Conservation (phyloP, 2,113 vertebrate genomes). For the Spheniscus mendiculus region DNA sequence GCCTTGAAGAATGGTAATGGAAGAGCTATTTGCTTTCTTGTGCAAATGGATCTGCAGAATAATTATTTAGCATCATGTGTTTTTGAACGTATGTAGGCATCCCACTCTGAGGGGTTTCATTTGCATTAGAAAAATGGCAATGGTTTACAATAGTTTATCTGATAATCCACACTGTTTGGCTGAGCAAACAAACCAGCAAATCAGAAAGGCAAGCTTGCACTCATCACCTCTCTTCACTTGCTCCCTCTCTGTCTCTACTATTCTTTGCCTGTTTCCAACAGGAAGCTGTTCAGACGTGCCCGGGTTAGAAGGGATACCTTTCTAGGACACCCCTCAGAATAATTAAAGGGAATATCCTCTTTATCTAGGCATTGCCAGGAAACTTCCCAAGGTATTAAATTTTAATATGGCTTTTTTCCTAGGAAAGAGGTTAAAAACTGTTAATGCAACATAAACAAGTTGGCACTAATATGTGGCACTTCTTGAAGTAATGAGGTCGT, state of each 20-base stretch:
- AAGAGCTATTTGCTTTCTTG: constrained; percentile 22
- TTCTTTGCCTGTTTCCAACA: neutral
- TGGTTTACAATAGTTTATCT: constrained; percentile 22
- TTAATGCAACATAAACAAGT: neutral
- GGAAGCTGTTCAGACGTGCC: neutral
- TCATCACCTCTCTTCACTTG: accelerated
- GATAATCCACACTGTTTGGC: constrained; percentile 10
- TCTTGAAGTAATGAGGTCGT: neutral
- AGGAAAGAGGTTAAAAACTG: neutral
- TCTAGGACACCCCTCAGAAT: neutral
- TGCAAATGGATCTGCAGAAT: constrained; percentile 4
- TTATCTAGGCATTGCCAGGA: neutral
- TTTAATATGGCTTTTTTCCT: neutral
- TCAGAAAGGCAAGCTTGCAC: neutral
- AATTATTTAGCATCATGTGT: neutral
- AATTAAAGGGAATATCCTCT: neutral
- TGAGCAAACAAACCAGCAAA: constrained; percentile 10
- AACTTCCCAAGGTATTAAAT: neutral
- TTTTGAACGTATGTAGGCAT: neutral
- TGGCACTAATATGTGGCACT: neutral
- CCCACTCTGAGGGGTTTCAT: neutral
- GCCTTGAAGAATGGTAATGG: neutral
- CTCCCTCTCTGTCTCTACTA: neutral
- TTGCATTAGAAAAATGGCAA: constrained; percentile 54
- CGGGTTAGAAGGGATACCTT: neutral